phyloP scores from a whole-genome alignment of 2,113 vertebrate genomes.

The Tor tambroides region DNA sequence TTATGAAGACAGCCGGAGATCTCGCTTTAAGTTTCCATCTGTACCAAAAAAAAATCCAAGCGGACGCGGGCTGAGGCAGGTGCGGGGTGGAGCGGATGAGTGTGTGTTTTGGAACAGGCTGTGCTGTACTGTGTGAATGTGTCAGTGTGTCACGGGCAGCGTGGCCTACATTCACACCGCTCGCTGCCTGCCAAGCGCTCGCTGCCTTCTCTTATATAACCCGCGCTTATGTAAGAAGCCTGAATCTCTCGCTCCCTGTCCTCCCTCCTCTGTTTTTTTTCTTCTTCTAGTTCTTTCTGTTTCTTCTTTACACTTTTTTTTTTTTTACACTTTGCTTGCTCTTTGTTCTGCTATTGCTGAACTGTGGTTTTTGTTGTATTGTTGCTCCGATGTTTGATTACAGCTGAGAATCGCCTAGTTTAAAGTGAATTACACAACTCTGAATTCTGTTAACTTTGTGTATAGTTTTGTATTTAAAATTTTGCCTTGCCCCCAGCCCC shows the following conservation, averaged over 20 bases:
- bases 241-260: not conserved
- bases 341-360: not conserved
- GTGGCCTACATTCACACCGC: constrained; percentile 53
- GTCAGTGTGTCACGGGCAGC: constrained; percentile 31
- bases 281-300: not conserved
- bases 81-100: not conserved
- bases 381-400: not conserved
- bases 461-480: not conserved
- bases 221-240: constrained; percentile 56
- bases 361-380: not conserved
- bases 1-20: not conserved
- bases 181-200: constrained; percentile 19
- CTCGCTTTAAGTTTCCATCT: not conserved
- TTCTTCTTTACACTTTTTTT: not conserved
- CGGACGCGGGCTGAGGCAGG: not conserved
- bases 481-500: not conserved
- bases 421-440: not conserved
- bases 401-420: not conserved
- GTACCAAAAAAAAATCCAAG: not conserved
- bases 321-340: not conserved
- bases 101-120: constrained; percentile 50
- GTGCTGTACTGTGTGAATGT: constrained; percentile 49
- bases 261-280: not conserved
- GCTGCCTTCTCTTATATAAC: constrained; percentile 54
- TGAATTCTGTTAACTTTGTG: not conserved